Percentiles rank a stretch among this genome's conserved stretches.
Conservation (phyloP, 2,113 vertebrate genomes). For the Protobothrops mucrosquamatus region DNA sequence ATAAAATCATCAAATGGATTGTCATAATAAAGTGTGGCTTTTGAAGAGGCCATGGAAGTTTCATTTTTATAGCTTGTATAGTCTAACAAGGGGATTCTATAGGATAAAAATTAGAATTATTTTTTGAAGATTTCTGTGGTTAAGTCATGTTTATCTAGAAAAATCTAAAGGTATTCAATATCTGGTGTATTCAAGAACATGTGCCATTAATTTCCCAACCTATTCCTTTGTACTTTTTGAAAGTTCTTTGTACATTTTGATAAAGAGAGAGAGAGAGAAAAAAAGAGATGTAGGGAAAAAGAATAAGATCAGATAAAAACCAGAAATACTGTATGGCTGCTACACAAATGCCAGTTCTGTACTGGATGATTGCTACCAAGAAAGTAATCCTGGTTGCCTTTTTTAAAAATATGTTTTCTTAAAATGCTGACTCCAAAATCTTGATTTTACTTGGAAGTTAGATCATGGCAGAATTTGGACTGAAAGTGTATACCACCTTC, state of each 20-base stretch:
- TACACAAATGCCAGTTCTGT: not conserved
- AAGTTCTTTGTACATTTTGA: constrained; percentile 8
- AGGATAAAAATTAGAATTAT: constrained; percentile 34
- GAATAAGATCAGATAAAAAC: not conserved
- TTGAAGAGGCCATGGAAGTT: constrained; percentile 58
- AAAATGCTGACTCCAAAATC: not conserved
- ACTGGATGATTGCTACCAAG: not conserved
- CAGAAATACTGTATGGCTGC: not conserved
- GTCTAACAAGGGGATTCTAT: constrained; percentile 45
- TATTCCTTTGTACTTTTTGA: constrained; percentile 15
- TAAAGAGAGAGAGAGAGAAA: not conserved
- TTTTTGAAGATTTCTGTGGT: constrained; percentile 42
- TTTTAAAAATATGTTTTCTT: not conserved
- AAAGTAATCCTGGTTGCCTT: not conserved
- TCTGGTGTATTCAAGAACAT: constrained; percentile 41
- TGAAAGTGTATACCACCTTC: not conserved
- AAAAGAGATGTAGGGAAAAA: not conserved
- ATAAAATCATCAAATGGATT: constrained; percentile 41
- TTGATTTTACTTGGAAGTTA: not conserved
- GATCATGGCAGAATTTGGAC: not conserved
- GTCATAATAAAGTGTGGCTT: constrained; percentile 55
- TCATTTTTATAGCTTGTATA: constrained; percentile 49
- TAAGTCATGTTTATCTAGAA: constrained; percentile 47
- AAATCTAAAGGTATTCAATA: constrained; percentile 48
- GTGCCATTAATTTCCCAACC: constrained; percentile 46